phyloP scores from a whole-genome alignment of 2,113 vertebrate genomes.

The Mastomys natalensis region DNA sequence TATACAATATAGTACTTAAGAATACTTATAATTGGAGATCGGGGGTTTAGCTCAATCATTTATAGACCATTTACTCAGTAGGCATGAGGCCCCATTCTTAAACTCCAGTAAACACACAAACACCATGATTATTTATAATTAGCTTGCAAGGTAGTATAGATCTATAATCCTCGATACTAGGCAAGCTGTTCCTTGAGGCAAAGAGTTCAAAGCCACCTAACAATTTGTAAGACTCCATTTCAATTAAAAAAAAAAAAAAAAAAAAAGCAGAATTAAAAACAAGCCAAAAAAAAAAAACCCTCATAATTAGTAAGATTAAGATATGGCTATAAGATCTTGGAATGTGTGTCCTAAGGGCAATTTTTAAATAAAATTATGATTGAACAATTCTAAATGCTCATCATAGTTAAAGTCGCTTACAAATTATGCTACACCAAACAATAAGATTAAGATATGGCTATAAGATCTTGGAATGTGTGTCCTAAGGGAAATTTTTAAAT shows the following conservation, averaged over 20 bases:
- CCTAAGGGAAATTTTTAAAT: constrained; percentile 32
- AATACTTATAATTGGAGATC: neutral
- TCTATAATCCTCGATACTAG: neutral
- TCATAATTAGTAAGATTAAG: constrained; percentile 20
- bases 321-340: neutral
- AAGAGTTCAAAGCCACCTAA: neutral
- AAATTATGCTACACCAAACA: too few relatives aligned
- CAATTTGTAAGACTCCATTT: neutral
- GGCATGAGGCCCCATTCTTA: neutral
- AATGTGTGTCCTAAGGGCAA: neutral
- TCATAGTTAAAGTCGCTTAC: neutral
- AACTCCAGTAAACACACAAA: neutral
- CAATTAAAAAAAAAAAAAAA: neutral
- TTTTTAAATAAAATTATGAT: constrained; percentile 47
- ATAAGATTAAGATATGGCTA: constrained; percentile 5
- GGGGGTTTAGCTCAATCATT: neutral
- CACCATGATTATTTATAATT: neutral
- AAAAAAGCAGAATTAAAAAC: neutral
- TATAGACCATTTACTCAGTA: neutral
- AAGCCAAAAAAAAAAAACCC: neutral
- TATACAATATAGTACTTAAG: neutral
- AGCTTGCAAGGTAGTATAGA: neutral
- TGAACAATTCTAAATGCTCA: neutral
- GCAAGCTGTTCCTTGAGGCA: neutral
- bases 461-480: neutral